These are phyloP conservation scores for Thymelicus lineola DNA, from an alignment of 2,888 invertebrate species.

Conservation along the genomic window DNA sequence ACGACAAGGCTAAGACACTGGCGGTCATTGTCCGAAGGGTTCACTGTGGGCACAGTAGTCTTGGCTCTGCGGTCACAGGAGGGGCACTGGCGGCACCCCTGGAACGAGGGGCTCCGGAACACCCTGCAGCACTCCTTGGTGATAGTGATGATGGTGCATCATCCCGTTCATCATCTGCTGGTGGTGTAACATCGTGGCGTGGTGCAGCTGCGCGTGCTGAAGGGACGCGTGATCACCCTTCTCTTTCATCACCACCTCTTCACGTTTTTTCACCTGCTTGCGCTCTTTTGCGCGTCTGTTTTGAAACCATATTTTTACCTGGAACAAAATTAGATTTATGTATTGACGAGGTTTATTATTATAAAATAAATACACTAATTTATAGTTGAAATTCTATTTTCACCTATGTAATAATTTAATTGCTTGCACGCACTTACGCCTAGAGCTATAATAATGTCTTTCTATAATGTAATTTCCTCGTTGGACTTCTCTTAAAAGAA, in stretches of 20 bases:
- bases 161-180: slow-evolving; percentile 84
- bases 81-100: slow-evolving; percentile 75
- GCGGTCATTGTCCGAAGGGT: slow-evolving; percentile 45
- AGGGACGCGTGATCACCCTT: slow-evolving; percentile 82
- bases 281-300: slow-evolving; percentile 97
- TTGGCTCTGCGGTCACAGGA: slow-evolving; percentile 79
- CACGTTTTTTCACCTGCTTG: slow-evolving; percentile 94
- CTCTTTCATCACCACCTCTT: slow-evolving; percentile 88
- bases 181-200: slow-evolving; percentile 82
- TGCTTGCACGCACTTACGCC: too few relatives aligned
- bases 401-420: too few relatives aligned
- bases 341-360: not conserved
- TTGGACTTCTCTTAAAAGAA: too few relatives aligned
- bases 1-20: slow-evolving; percentile 11
- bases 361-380: too few relatives aligned
- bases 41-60: slow-evolving; percentile 65
- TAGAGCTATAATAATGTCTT: too few relatives aligned
- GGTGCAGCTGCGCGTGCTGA: slow-evolving; percentile 81
- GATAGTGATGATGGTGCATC: slow-evolving; percentile 82
- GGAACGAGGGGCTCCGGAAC: slow-evolving; percentile 80
- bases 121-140: slow-evolving; percentile 80
- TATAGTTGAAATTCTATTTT: too few relatives aligned
- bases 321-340: slow-evolving; percentile 40
- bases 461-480: too few relatives aligned
- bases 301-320: slow-evolving; percentile 95